phyloP scores from a whole-genome alignment of 2,888 invertebrate species.

The Machimus atricapillus region DNA sequence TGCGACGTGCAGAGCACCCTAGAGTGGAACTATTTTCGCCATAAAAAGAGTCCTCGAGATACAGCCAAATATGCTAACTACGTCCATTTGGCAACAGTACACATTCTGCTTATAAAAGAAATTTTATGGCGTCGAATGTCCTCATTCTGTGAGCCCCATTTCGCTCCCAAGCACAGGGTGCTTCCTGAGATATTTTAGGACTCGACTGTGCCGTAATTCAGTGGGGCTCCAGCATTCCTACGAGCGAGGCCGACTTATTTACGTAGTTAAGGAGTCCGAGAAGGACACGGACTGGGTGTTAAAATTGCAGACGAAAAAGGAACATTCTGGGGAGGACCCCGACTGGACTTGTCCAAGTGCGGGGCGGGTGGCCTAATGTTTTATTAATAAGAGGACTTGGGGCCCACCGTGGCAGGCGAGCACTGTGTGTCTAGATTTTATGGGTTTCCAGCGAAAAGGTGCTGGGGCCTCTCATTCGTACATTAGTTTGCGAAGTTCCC shows the following conservation, averaged over 20 bases:
- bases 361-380: not conserved
- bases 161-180: not conserved
- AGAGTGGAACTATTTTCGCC: not conserved
- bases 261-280: not conserved
- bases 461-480: not conserved
- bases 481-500: constrained; percentile 6
- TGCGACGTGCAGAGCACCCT: not conserved
- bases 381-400: constrained; percentile 35
- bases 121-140: not conserved
- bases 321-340: not conserved
- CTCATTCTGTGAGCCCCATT: not conserved
- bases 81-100: not conserved
- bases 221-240: not conserved
- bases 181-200: not conserved
- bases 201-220: not conserved
- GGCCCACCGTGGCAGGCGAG: not conserved
- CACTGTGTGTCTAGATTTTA: not conserved
- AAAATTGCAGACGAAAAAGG: constrained; percentile 25
- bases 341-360: not conserved
- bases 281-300: not conserved
- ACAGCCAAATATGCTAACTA: not conserved
- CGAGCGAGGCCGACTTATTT: not conserved
- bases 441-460: constrained; percentile 1
- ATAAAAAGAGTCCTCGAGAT: not conserved
- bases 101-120: not conserved